A percentile compares a stretch with the other conserved stretches of the same genome.
These are phyloP conservation scores for Hyphantria cunea DNA, from an alignment of 1,140 invertebrate species.

Conservation along the genomic window DNA sequence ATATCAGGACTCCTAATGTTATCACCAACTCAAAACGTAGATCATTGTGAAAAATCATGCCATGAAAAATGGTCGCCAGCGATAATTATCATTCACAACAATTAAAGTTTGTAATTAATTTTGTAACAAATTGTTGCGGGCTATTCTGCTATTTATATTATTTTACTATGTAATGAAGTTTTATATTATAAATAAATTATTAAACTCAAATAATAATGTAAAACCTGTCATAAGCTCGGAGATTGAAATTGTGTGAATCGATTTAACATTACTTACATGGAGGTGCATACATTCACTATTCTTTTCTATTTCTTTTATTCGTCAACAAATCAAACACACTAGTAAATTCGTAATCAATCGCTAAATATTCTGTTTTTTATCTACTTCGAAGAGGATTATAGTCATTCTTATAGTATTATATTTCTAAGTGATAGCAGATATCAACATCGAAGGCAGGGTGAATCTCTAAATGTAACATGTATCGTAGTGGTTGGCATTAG, in stretches of 20 bases:
- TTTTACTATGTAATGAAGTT: slow-evolving; percentile 45
- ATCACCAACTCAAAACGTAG: slow-evolving; percentile 15
- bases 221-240: slow-evolving; percentile 69
- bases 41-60: slow-evolving; percentile 17
- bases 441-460: no score
- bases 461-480: no score
- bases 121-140: slow-evolving; percentile 15
- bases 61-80: slow-evolving; percentile 12
- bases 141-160: slow-evolving; percentile 33
- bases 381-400: no score
- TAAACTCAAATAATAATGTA: slow-evolving; percentile 50
- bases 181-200: slow-evolving; percentile 68
- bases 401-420: no score
- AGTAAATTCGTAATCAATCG: no score
- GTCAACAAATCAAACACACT: neutral
- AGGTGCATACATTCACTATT: slow-evolving; percentile 40
- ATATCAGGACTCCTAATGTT: slow-evolving; percentile 28
- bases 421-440: no score
- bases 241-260: slow-evolving; percentile 56
- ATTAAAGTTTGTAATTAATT: slow-evolving; percentile 21
- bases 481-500: slow-evolving; percentile 25
- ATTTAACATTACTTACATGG: slow-evolving; percentile 67
- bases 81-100: slow-evolving; percentile 2
- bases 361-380: neutral
- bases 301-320: neutral